Evolutionary conservation across 2,113 vertebrate genomes (phyloP).

Genomic region (Neolamprologus longior): DNA sequence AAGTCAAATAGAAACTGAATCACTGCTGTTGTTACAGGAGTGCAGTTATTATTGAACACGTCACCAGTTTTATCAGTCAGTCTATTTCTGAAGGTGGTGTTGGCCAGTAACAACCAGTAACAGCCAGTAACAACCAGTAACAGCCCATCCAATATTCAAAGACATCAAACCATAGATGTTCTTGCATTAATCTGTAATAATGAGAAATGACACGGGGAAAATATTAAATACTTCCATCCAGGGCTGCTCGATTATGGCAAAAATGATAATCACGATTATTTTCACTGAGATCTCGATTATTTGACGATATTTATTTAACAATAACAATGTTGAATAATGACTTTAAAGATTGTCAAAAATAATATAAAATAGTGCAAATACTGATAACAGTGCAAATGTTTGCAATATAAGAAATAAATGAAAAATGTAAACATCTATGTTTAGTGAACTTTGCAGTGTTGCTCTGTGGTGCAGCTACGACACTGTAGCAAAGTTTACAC

Average conservation of each 20-base stretch:
- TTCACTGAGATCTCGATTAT: too few species aligned
- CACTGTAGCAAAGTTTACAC: too few species aligned
- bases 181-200: not conserved
- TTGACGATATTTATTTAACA: too few species aligned
- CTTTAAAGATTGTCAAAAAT: too few species aligned
- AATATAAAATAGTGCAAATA: too few species aligned
- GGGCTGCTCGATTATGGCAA: too few species aligned
- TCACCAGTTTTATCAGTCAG: not conserved
- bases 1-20: not conserved
- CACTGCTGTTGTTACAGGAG: not conserved
- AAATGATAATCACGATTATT: fast-evolving
- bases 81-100: not conserved
- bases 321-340: too few species aligned
- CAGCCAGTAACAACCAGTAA: not conserved
- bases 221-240: not conserved
- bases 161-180: not conserved
- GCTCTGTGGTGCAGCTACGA: too few species aligned
- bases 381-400: too few species aligned
- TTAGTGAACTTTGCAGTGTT: too few species aligned
- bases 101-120: not conserved
- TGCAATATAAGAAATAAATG: too few species aligned
- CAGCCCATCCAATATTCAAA: not conserved
- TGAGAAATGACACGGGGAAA: not conserved
- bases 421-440: too few species aligned
- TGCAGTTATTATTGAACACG: not conserved